A percentile compares a stretch with the other conserved stretches of the same genome.
These are phyloP conservation scores for Falcunculus frontatus DNA, from an alignment of 2,113 vertebrate genomes.

Conservation along the genomic window DNA sequence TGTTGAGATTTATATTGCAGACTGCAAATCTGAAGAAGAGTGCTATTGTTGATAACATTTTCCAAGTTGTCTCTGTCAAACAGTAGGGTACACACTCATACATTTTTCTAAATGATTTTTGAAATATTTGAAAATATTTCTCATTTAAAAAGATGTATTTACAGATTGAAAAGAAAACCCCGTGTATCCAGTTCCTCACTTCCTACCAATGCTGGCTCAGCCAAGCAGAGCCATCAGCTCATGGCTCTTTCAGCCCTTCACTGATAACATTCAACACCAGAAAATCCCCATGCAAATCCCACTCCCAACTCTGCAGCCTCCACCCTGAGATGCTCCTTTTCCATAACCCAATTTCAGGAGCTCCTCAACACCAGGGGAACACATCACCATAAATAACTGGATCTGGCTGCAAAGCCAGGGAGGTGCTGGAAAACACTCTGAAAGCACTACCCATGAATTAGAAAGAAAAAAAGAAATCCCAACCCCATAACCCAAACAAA, in stretches of 20 bases:
- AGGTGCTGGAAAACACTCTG: background rate
- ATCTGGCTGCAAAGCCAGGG: background rate
- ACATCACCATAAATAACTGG: background rate
- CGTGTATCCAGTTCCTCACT: fast-evolving
- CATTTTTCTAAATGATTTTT: background rate
- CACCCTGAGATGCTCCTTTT: background rate
- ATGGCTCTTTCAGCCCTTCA: background rate
- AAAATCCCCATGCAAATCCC: background rate
- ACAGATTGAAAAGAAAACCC: background rate
- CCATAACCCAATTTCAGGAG: background rate
- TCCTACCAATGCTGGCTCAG: background rate
- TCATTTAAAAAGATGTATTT: background rate
- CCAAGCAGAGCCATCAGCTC: background rate
- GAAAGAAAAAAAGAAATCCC: background rate
- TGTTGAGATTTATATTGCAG: background rate
- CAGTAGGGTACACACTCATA: background rate
- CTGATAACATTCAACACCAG: background rate
- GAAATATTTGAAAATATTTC: background rate
- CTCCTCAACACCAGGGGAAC: fast-evolving
- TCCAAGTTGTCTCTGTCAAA: background rate
- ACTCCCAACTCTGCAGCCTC: background rate
- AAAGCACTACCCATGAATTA: background rate
- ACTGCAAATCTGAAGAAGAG: background rate
- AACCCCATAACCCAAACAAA: background rate
- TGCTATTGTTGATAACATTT: background rate